phyloP scores from a whole-genome alignment of 2,113 vertebrate genomes.

The Tringa solitaria region DNA sequence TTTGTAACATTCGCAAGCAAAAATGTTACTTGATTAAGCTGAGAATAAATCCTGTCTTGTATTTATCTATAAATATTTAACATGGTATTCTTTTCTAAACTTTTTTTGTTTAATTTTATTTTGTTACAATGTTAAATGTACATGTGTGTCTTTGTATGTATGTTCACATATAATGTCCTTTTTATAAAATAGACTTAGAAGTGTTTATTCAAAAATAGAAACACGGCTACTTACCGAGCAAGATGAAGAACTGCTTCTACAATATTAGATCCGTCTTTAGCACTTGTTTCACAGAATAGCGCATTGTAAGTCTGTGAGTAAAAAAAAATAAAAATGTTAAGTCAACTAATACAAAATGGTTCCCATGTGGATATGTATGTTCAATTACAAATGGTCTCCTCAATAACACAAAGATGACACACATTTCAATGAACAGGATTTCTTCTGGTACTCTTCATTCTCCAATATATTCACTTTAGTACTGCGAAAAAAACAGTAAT shows the following conservation, averaged over 20 bases:
- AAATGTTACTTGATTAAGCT: not conserved
- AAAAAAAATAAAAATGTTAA: conserved; percentile 8
- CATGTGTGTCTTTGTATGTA: not conserved
- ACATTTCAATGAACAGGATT: not conserved
- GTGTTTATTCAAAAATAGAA: not conserved
- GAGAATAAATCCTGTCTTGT: not conserved
- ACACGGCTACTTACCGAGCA: conserved; percentile 78
- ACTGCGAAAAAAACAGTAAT: not conserved
- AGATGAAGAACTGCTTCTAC: conserved; percentile 92
- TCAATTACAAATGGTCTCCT: not conserved
- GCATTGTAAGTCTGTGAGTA: conserved; percentile 82
- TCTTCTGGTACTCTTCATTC: not conserved
- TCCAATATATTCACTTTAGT: not conserved
- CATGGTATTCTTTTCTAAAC: not conserved
- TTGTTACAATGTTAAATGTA: not conserved
- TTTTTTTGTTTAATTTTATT: not conserved
- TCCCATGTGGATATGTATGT: not conserved
- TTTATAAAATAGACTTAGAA: not conserved
- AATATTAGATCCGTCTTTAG: conserved; percentile 89
- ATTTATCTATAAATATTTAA: not conserved
- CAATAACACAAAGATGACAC: not conserved
- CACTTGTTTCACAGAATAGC: conserved; percentile 92
- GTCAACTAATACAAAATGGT: not conserved
- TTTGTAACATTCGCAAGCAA: not conserved
- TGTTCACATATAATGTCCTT: not conserved